Base-by-base conservation (phyloP, 2,888 invertebrate genomes). In the Chloroclysta siterata region DNA sequence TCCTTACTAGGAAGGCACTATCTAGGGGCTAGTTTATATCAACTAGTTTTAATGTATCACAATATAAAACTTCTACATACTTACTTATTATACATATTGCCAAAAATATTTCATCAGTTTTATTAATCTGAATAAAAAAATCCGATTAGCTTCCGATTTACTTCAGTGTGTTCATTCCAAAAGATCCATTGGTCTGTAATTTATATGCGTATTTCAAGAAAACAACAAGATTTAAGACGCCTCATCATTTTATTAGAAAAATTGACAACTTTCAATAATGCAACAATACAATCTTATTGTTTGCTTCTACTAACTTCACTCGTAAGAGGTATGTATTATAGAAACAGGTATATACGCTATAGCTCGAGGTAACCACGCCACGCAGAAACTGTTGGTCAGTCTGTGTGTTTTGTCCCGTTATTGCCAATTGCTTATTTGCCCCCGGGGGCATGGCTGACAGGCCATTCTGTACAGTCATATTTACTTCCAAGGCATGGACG, bases 401-500 rank as follows among this genome's bases (percentile, higher is more conserved):
- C 60, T 60, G 63, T 55, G 54, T 56, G 62, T 50, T 58, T 56
- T 48, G 52, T 66, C 59, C 66, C 69, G 69, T 69, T 69, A 66
- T 44, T 51, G 52, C 50, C 28, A 46, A 63, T 59, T 64, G 47
- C 55, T 39, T 55, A 54, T 55, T 64, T 64, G 60, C 55, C 64
- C 56, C 53, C 55, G 33, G 56, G 47, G 64, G 60, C 39, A 54
- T 50, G 46, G 22, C 53, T 36, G 51, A n/a, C 54, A 55, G 33
- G 33, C n/a, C 28, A 44, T 53, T 63, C 36, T 54, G 53, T 28
- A 22, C 22, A 57, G 42, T 48, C 53, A 47, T 29, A 48, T 53
- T 41, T 52, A 28, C 44, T 46, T 46, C 17, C 4, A 17, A 46
- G 10, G 36, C 36, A 39, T 11, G 3, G 36, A 39, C 3, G 36